A percentile compares a stretch with the other conserved stretches of the same genome.
Conservation (phyloP, 2,113 vertebrate genomes). For the Onychorhynchus coronatus region DNA sequence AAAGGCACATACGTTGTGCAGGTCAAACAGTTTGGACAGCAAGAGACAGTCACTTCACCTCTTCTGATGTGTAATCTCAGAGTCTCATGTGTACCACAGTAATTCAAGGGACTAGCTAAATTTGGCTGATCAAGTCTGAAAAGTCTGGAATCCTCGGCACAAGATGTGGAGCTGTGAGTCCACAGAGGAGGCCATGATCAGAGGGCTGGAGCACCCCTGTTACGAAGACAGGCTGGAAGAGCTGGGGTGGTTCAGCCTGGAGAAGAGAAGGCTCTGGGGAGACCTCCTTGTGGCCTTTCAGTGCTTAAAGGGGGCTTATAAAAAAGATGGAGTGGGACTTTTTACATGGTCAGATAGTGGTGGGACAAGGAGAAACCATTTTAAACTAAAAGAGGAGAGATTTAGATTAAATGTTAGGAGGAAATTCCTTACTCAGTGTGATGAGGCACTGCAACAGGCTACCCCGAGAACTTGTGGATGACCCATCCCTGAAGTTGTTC, state of each 20-base stretch:
- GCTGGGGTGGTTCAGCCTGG: not conserved
- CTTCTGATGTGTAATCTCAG: not conserved
- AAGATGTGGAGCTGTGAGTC: not conserved
- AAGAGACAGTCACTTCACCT: not conserved
- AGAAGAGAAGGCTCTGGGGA: not conserved
- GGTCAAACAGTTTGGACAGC: not conserved
- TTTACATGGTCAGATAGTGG: not conserved
- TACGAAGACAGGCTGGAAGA: rapidly evolving
- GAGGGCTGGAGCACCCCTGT: not conserved
- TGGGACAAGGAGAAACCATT: not conserved
- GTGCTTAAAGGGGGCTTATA: not conserved
- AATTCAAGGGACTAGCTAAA: not conserved
- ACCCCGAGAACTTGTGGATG: not conserved
- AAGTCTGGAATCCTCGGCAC: not conserved
- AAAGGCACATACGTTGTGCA: not conserved
- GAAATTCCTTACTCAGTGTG: not conserved
- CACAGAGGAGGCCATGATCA: not conserved
- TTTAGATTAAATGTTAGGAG: not conserved
- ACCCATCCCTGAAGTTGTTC: not conserved
- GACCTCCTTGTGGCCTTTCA: not conserved
- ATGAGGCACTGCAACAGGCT: not conserved
- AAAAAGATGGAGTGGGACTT: not conserved
- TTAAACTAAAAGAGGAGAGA: not conserved
- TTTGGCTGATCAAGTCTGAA: not conserved
- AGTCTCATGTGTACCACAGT: not conserved